Evolutionary conservation across 1,140 invertebrate genomes (phyloP), one percentile per base, ranked within the genome.

Genomic region (Thaumetopoea pityocampa): DNA sequence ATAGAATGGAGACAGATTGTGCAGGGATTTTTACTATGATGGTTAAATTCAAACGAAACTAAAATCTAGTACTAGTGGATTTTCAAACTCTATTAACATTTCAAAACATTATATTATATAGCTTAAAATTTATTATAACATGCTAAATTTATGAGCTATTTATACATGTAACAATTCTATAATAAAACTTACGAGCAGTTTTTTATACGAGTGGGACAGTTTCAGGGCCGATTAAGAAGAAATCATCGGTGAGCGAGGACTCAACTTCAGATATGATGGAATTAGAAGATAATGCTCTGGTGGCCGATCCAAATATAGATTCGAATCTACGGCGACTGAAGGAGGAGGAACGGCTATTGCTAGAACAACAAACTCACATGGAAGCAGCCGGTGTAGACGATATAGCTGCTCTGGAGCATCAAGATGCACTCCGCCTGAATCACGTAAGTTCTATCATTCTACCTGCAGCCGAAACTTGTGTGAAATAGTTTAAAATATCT

Each of bases 241-340:
- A 95, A 88, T 94, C 95, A 79, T 93, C 92, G 71, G 94, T 94
- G 63, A 90, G 95, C 78, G 95, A 94, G 57, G 96, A 97, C 82
- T 97, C 95, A 41, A 95, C 95, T 60, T 97, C 96, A 56, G 96
- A 98, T 80, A 94, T 97, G 79, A 96, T 97, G 91, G 96, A 98
- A 84, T 89, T 97, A 82, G 96, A 97, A 67, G 96, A 98, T 81
- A 92, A 93, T 53, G 91, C 94, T 66, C 85, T 94, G 65, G 85
- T 93, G 64, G 88, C 90, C 1, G 73, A 87, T 88, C 92, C 83
- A 89, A 91, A 86, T 9, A 17, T 80, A 9, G 79, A 83, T 35
- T 51, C 49, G 38, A 83, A 68, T 35, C 89, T 90, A 76, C 88
- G 90, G 70, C 86, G 89, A 0, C 59, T 82, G 16, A 64, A 91